Conservation (phyloP, 2,888 invertebrate genomes). For the Coleophora flavipennella region DNA sequence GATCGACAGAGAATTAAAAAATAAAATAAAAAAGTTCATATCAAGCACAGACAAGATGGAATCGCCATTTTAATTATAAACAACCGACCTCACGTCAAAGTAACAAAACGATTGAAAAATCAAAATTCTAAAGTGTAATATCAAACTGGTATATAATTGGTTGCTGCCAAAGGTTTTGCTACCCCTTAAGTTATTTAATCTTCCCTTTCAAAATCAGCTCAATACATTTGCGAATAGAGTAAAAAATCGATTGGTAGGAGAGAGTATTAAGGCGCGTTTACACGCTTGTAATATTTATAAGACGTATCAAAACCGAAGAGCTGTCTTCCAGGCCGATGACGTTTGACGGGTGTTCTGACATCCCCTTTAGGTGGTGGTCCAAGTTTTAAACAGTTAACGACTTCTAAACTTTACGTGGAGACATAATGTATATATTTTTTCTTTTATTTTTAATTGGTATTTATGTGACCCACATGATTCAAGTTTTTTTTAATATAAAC, state of each 20-base stretch:
- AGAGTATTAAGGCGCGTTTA: conserved; percentile 34
- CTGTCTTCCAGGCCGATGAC: conserved; percentile 68
- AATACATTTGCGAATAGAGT: conserved; percentile 4
- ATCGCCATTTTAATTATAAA: conserved; percentile 70
- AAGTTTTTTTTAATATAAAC: too few relatives aligned
- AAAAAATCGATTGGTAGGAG: conserved; percentile 14
- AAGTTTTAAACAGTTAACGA: conserved; percentile 11
- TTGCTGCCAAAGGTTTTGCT: conserved; percentile 38
- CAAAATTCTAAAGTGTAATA: conserved; percentile 62
- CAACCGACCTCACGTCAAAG: conserved; percentile 43
- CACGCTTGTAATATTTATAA: conserved; percentile 62
- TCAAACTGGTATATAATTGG: conserved; percentile 68
- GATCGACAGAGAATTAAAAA: conserved; percentile 57
- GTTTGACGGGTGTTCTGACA: conserved; percentile 69
- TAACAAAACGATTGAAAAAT: conserved; percentile 64
- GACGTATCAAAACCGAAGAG: conserved; percentile 66
- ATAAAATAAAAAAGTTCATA: conserved; percentile 16
- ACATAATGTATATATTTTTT: too few relatives aligned
- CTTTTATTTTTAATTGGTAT: too few relatives aligned
- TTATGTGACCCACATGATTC: too few relatives aligned
- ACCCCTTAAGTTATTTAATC: conserved; percentile 21
- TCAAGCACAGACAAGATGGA: conserved; percentile 28
- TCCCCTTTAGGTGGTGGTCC: conserved; percentile 37
- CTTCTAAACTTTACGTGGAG: too few relatives aligned
- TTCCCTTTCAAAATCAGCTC: conserved; percentile 15